phyloP scores from a whole-genome alignment of 2,113 vertebrate genomes.

The Lota lota region DNA sequence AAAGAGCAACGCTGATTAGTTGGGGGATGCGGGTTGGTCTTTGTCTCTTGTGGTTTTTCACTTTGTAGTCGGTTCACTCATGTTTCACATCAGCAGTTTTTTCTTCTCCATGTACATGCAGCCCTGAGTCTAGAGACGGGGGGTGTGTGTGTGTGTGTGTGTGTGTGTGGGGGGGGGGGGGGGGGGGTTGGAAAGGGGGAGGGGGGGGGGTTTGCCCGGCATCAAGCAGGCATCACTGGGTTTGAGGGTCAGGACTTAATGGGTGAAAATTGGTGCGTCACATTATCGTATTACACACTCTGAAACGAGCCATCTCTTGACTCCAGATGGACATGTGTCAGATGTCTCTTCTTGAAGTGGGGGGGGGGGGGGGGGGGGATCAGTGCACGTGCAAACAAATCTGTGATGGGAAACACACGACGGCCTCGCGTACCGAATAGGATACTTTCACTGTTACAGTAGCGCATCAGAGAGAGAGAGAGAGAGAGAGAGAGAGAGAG shows the following conservation, averaged over 20 bases:
- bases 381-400: no score
- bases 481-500: no score
- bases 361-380: no score
- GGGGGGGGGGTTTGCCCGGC: conserved; percentile 21
- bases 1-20: conserved; percentile 1
- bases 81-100: conserved; percentile 44
- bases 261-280: conserved; percentile 43
- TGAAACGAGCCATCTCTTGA: not conserved
- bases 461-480: no score
- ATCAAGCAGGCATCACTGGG: conserved; percentile 26
- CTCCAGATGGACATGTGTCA: not conserved
- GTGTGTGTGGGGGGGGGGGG: conserved; percentile 20
- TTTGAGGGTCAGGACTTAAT: not conserved
- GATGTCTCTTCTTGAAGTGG: no score
- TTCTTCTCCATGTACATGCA: conserved; percentile 3
- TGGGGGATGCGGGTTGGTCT: not conserved
- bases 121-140: no score
- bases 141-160: no score
- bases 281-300: not conserved
- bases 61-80: conserved; percentile 34
- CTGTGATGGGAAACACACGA: no score
- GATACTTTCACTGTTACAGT: no score
- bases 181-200: no score
- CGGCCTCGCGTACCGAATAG: no score
- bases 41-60: conserved; percentile 14